Evolutionary conservation across 2,113 vertebrate species (phyloP), one percentile per base, ranked within the genome.

Genomic region (Calypte anna): DNA sequence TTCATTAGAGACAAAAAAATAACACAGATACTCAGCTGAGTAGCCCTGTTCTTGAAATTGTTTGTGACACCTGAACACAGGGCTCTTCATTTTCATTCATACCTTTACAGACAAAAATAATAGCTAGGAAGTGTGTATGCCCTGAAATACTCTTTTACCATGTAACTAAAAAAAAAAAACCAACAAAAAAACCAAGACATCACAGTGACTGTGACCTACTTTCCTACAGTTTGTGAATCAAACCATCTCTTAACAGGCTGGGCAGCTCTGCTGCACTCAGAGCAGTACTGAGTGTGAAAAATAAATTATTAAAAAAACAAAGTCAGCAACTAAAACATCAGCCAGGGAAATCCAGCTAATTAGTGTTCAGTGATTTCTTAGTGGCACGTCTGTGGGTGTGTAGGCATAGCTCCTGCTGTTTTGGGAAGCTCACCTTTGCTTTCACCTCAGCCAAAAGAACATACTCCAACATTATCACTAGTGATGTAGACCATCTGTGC

Each of bases 331-430:
- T 89, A 28, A 53, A 67, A 78, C 12, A 82, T 2, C n/a, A 79
- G 21, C 25, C 18, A 85, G 61, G 69, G 44, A 93, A 93, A 84
- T 64, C 14, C 48, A 87, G 19, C 36, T 82, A 87, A 88, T 88
- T 69, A 89, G 5, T 66, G 92, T 70, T 80, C 46, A 43, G 25
- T 90, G 50, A 92, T 94, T 95, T 92, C 82, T 69, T 61, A 11
- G 9, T 61, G 61, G 53, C 73, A 57, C n/a, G 64, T n/a, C 53
- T 83, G 46, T 64, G 33, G 24, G 14, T 48, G 23, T 63, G 38
- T 48, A 15, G 1, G 2, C 15, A 46, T n/a, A 76, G 11, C 9
- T 86, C 54, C 51, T 81, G 33, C 74, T 90, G 22, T 69, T 88
- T 80, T 58, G 63, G 23, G 25, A 63, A 46, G 21, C 10, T 43